Evolutionary conservation across 2,888 invertebrate species (phyloP).

Genomic region (Diaphora mendica): DNA sequence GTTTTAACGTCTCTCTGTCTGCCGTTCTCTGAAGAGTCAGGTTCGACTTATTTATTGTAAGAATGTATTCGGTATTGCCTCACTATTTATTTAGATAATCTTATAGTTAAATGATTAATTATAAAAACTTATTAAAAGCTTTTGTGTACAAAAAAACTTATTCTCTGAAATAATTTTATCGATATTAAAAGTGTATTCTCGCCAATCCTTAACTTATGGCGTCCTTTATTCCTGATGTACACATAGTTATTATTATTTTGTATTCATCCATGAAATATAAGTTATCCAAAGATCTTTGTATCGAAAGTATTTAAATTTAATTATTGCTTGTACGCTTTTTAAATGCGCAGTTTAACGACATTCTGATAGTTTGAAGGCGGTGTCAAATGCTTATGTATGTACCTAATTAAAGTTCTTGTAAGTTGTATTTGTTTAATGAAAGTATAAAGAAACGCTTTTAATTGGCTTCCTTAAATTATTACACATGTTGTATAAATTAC

Average conservation of each 20-base stretch:
- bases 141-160: conserved; percentile 21
- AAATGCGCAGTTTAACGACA: not conserved
- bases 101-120: conserved; percentile 3
- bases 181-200: conserved; percentile 8
- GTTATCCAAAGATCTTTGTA: conserved; percentile 59
- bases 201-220: conserved; percentile 19
- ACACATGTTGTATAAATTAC: not conserved
- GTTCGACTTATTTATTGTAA: conserved; percentile 20
- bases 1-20: conserved; percentile 26
- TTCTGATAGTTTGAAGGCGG: not conserved
- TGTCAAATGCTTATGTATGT: not conserved
- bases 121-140: conserved; percentile 16
- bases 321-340: conserved; percentile 5
- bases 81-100: conserved; percentile 22
- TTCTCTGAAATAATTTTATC: conserved; percentile 1
- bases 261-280: conserved; percentile 45
- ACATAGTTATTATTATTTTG: conserved; percentile 36
- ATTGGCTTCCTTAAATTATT: not conserved
- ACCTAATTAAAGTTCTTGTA: not conserved
- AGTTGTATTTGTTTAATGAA: not conserved
- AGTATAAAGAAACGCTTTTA: not conserved
- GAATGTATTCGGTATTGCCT: conserved; percentile 13
- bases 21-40: conserved; percentile 18
- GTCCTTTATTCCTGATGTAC: conserved; percentile 30
- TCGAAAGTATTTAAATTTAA: conserved; percentile 46